Evolutionary conservation across 2,113 vertebrate genomes (phyloP), one percentile per base, ranked within the genome.

Genomic region (Nestor notabilis): DNA sequence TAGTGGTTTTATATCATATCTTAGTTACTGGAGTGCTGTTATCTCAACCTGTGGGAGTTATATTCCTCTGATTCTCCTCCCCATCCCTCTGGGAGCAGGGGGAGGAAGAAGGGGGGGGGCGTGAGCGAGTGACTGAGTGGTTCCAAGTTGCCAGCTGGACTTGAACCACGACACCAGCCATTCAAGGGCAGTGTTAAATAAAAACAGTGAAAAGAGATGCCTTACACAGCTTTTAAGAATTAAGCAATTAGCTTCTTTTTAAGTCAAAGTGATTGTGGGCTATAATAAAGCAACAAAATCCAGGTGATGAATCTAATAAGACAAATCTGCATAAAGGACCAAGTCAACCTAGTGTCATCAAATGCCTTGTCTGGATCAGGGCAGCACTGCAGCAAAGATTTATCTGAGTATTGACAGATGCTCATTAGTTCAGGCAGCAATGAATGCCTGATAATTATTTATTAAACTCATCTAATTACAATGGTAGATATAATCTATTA

Each of bases 381-480:
- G 37, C 33, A 85, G 33, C 19, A 16, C 33, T 65, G 47, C 2
- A 1, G 33, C 49, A 83, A 56, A 28, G 31, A 83, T 83, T 91
- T 91, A 56, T 64, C 70, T 13, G 31, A 47, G 19, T 77, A 76
- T 83, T 49, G 87, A 83, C 21, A 90, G 56, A 37, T 17, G 19
- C 9, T 85, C 56, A 18, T 87, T 80, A 91, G 94, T 85, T 90
- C 31, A 2, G 46, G 70, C 9, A 5, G 37, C 52, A 90, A 89
- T 83, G 91, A 83, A 80, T 91, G 58, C 10, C 37, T 3, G 0
- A 84, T 85, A 84, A 53, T 90, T 95, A 84, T 69, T 92, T 94
- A 79, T 90, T 89, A 85, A 65, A 75, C 84, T 75, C 3, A 61
- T 44, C 61, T 87, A 85, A 94, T 96, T 93, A 93, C 63, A n/a